phyloP scores from a whole-genome alignment of 2,113 vertebrate genomes.

The Panurus biarmicus region DNA sequence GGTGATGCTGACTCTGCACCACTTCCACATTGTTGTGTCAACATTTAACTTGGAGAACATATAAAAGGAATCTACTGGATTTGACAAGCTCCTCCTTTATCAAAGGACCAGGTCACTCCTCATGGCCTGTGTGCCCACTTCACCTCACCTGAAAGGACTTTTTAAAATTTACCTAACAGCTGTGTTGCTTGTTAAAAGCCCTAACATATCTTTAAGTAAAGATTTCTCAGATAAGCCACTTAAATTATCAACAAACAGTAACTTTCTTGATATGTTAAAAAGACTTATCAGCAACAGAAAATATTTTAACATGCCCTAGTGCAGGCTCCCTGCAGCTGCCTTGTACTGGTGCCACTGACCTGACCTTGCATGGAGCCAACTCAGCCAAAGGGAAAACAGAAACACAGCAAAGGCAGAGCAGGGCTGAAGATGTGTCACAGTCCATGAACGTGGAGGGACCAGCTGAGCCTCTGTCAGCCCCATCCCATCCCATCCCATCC shows the following conservation, averaged over 20 bases:
- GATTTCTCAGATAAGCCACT: not conserved
- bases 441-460: accelerated
- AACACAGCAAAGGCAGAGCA: not conserved
- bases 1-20: not conserved
- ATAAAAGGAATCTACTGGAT: not conserved
- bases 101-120: not conserved
- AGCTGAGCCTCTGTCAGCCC: not conserved
- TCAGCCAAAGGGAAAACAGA: not conserved
- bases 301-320: accelerated
- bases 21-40: not conserved
- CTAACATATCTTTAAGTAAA: not conserved
- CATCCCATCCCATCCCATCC: not conserved
- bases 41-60: not conserved
- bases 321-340: not conserved
- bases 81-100: not conserved
- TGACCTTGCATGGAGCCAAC: not conserved
- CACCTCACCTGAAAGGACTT: not conserved
- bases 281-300: not conserved
- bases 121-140: not conserved
- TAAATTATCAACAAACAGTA: not conserved
- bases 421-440: not conserved
- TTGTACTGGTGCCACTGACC: not conserved
- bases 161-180: not conserved
- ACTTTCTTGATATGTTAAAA: not conserved
- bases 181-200: not conserved